Evolutionary conservation across 2,888 invertebrate species (phyloP), one percentile per base, ranked within the genome.

Genomic region (Corythucha ciliata): DNA sequence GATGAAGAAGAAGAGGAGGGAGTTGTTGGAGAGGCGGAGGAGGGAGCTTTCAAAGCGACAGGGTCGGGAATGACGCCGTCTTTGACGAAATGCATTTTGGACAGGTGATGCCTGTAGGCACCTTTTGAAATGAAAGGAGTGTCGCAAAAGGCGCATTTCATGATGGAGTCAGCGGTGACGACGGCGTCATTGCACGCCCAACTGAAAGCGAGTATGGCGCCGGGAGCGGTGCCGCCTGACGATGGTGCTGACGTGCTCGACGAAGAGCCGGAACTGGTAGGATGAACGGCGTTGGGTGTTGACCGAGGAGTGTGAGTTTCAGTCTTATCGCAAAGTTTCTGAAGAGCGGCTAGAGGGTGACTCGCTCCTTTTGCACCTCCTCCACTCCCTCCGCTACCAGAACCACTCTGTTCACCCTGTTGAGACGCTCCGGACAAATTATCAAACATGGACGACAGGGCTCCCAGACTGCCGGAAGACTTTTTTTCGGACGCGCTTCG

Each of bases 51-150:
- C 50, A 65, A 61, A 66, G 69, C 50, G 72, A 83, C 74, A 1
- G 83, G 80, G 66, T 87, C 86, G 4, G 85, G 83, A 62, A 84
- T 76, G 25, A 82, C 81, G n/a, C 87, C 86, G 64, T 91, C 91
- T 68, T 91, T 91, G 53, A 91, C 88, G 67, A 92, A 91, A 69
- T 92, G 92, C 82, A 90, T 89, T 71, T 92, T 92, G 41, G 90
- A 92, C 63, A 94, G 72, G 66, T 96, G 96, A 69, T 94, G 94
- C 64, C 96, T 79, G 70, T 93, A 94, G 10, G 94, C 93, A 48
- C 93, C 94, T 71, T 93, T 94, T 33, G 94, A 93, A 61, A 91
- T 89, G 69, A 94, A 94, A 22, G 91, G 90, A 21, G 91, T 91
- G 70, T 92, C 92, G 73, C 92, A 92, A 65, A 90, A 85, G 48